Conservation (phyloP, 2,797 vertebrate genomes). For the Triplophysa bombifrons region DNA sequence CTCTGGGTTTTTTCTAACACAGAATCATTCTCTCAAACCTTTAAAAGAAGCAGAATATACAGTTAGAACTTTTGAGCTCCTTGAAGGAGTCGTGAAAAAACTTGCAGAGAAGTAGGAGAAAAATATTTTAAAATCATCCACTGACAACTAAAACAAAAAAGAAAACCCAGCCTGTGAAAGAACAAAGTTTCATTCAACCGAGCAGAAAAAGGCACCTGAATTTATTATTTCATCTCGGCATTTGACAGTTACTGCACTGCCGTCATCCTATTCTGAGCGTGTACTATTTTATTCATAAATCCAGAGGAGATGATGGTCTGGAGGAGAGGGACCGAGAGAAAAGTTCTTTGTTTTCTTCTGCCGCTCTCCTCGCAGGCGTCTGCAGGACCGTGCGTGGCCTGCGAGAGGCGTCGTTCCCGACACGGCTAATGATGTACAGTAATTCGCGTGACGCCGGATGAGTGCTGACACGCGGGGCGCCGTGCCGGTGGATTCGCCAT, state of each 20-base stretch:
- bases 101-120: constrained; percentile 44
- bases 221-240: constrained; percentile 67
- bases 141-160: background rate
- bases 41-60: constrained; percentile 72
- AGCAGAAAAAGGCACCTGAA: constrained; percentile 61
- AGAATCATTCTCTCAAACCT: constrained; percentile 78
- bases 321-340: constrained; percentile 27
- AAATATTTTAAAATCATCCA: constrained; percentile 2
- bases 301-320: constrained; percentile 59
- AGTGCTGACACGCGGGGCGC: constrained; percentile 94
- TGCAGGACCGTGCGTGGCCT: constrained; percentile 72
- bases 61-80: constrained; percentile 77
- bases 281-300: constrained; percentile 72
- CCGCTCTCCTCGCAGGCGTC: constrained; percentile 68
- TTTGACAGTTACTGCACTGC: constrained; percentile 80
- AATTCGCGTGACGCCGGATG: constrained; percentile 89
- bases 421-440: constrained; percentile 99
- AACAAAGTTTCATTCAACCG: constrained; percentile 57
- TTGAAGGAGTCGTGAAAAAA: constrained; percentile 75
- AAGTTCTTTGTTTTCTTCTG: constrained; percentile 75
- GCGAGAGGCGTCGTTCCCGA: constrained; percentile 93
- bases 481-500: constrained; percentile 81
- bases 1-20: constrained; percentile 76
- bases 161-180: constrained; percentile 17
- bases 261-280: constrained; percentile 60